These are phyloP conservation scores for Lucilia cuprina DNA, from an alignment of 1,140 invertebrate genomes.

Conservation along the genomic window DNA sequence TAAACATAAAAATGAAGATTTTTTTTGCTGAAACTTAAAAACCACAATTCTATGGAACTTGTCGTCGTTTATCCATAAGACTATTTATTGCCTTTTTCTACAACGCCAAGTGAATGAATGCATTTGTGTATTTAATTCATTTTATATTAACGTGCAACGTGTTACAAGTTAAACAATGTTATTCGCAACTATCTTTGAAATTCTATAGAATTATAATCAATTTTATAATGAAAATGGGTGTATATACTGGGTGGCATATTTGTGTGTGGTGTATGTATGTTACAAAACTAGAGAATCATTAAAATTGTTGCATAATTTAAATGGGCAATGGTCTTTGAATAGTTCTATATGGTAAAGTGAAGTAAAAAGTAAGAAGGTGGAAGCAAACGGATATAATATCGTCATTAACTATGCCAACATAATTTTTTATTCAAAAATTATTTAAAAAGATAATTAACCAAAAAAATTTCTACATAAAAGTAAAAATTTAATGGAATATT, in stretches of 20 bases:
- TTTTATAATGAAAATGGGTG: slow-evolving; percentile 11
- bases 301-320: slow-evolving; percentile 5
- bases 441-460: no score
- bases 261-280: not conserved
- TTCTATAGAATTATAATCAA: slow-evolving; percentile 4
- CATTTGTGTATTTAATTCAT: not conserved
- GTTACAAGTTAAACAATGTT: not conserved
- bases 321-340: no score
- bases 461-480: no score
- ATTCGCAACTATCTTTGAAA: not conserved
- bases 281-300: not conserved
- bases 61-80: not conserved
- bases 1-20: not conserved
- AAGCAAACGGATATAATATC: no score
- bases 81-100: not conserved
- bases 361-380: no score
- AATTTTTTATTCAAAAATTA: no score
- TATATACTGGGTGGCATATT: not conserved
- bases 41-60: not conserved
- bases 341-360: no score
- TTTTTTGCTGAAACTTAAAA: not conserved
- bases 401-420: no score
- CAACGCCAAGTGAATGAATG: not conserved
- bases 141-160: not conserved
- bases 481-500: no score